These are phyloP conservation scores for Lissocephala sabroskyi DNA, from an alignment of 2,888 invertebrate genomes.

Conservation along the genomic window DNA sequence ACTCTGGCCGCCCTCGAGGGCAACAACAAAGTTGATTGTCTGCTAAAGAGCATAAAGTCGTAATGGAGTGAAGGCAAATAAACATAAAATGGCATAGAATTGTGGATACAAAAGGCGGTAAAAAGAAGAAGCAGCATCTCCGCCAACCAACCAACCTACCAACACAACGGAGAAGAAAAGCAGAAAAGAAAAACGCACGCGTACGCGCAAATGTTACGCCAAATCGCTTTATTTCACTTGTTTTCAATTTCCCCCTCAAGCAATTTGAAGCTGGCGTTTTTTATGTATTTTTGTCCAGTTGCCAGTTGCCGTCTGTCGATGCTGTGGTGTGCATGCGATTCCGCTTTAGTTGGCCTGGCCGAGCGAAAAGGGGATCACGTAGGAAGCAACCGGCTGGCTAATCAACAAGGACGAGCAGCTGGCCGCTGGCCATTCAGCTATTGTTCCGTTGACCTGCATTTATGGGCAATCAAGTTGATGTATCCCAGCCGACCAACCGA, in stretches of 20 bases:
- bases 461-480: background rate
- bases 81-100: slow-evolving; percentile 62
- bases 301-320: background rate
- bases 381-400: too few relatives aligned
- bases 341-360: background rate
- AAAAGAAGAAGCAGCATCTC: slow-evolving; percentile 13
- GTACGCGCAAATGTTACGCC: slow-evolving; percentile 57
- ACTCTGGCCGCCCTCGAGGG: slow-evolving; percentile 4
- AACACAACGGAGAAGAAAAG: slow-evolving; percentile 16
- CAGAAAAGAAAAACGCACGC: slow-evolving; percentile 43
- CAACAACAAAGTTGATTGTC: slow-evolving; percentile 56
- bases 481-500: background rate
- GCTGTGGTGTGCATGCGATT: background rate
- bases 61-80: slow-evolving; percentile 61
- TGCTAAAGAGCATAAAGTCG: slow-evolving; percentile 64
- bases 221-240: slow-evolving; percentile 67
- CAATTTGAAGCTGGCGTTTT: slow-evolving; percentile 13
- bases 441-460: background rate
- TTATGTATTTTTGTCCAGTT: background rate
- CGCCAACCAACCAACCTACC: too few relatives aligned
- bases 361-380: background rate
- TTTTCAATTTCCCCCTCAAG: slow-evolving; percentile 51
- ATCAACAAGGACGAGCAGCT: background rate
- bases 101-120: slow-evolving; percentile 50
- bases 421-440: too few relatives aligned